phyloP scores from a whole-genome alignment of 2,888 invertebrate genomes.

The Argyresthia goedartella region DNA sequence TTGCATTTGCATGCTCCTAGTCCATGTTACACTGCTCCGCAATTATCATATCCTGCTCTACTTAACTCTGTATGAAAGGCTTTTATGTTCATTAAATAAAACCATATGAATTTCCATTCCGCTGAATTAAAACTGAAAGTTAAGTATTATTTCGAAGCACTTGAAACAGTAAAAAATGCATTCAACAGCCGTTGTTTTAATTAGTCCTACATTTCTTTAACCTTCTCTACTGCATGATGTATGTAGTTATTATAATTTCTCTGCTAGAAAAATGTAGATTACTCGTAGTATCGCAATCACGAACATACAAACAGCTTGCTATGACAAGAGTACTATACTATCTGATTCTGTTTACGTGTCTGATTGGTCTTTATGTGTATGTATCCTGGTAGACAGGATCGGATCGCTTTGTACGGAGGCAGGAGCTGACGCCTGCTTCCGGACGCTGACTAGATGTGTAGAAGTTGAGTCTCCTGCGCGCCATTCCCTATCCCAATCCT shows the following conservation, averaged over 20 bases:
- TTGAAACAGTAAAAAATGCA: not conserved
- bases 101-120: not conserved
- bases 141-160: not conserved
- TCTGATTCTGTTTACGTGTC: constrained; percentile 22
- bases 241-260: not conserved
- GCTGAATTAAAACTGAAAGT: not conserved
- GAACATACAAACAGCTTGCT: no score
- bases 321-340: not conserved
- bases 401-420: constrained; percentile 10
- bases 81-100: not conserved
- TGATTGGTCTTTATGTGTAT: constrained; percentile 12
- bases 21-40: constrained; percentile 2
- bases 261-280: not conserved
- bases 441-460: not conserved
- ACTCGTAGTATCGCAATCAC: no score
- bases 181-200: not conserved
- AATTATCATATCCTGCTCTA: constrained; percentile 1
- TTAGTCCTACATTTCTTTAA: not conserved
- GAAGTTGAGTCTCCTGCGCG: not conserved
- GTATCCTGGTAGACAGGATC: constrained; percentile 27
- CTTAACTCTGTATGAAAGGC: not conserved
- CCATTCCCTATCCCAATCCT: not conserved
- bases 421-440: not conserved
- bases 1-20: constrained; percentile 11
- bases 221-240: not conserved